phyloP scores from a whole-genome alignment of 2,113 vertebrate species.

The Rallus limicola region DNA sequence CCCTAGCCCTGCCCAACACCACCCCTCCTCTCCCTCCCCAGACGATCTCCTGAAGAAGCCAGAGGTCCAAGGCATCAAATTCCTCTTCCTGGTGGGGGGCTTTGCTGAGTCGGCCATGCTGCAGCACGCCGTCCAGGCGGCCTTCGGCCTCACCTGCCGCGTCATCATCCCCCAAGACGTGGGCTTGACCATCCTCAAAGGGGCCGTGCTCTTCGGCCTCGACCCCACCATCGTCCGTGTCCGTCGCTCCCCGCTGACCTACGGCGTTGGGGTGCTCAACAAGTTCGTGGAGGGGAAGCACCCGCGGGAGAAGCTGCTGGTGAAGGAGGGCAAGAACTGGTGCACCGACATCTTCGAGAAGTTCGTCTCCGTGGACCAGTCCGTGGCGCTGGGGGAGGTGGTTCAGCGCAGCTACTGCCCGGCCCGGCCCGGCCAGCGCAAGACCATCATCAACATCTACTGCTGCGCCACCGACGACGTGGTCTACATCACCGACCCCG shows the following conservation, averaged over 20 bases:
- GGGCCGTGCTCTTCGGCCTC: conserved; percentile 93
- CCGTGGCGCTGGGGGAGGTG: conserved; percentile 91
- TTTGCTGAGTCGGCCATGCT: conserved; percentile 93
- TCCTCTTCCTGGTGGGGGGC: conserved; percentile 95
- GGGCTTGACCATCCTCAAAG: conserved; percentile 93
- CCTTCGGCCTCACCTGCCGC: conserved; percentile 82
- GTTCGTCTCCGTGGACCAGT: conserved; percentile 92
- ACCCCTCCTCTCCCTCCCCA: conserved; percentile 1
- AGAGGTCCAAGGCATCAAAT: conserved; percentile 86
- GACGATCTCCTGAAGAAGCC: conserved; percentile 85
- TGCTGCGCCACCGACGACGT: conserved; percentile 85
- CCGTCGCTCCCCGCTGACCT: conserved; percentile 90
- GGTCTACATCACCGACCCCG: conserved; percentile 90
- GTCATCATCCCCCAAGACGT: conserved; percentile 94
- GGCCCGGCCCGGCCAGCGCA: conserved; percentile 85
- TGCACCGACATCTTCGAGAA: conserved; percentile 96
- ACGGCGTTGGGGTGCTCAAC: conserved; percentile 93
- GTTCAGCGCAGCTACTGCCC: conserved; percentile 93
- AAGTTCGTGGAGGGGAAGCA: conserved; percentile 91
- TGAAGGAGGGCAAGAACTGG: conserved; percentile 94
- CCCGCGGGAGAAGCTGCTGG: conserved; percentile 88
- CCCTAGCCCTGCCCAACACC: background rate
- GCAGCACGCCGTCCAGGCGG: conserved; percentile 84
- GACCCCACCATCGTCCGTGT: conserved; percentile 92
- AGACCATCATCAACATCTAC: conserved; percentile 97